These are phyloP conservation scores for Eurytoma californica DNA, from an alignment of 2,888 invertebrate genomes.

Conservation along the genomic window DNA sequence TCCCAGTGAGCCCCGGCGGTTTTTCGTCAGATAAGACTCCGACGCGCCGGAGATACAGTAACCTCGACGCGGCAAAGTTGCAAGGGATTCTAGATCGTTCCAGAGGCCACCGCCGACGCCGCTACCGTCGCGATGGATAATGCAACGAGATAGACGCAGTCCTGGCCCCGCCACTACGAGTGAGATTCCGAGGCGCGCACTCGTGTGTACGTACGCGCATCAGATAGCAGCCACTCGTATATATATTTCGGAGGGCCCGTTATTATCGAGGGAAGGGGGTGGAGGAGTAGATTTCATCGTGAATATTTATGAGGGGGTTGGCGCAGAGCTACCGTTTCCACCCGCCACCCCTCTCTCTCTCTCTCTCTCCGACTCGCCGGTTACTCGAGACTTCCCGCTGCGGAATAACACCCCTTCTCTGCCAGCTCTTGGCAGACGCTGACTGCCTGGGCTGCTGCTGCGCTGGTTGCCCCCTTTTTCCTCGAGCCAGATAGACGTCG, in stretches of 20 bases:
- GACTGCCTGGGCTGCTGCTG: too few species aligned
- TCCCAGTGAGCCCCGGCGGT: not conserved
- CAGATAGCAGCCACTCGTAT: slow-evolving; percentile 5
- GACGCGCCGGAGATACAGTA: not conserved
- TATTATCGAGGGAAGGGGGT: slow-evolving; percentile 70
- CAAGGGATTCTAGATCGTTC: not conserved
- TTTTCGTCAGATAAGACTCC: slow-evolving; percentile 29
- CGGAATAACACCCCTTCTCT: slow-evolving; percentile 18
- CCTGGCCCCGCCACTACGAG: slow-evolving; percentile 4
- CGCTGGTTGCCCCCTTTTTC: slow-evolving; percentile 10
- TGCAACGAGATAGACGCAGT: slow-evolving; percentile 13
- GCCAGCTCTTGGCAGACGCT: not conserved
- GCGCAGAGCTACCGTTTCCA: slow-evolving; percentile 22
- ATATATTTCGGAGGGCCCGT: slow-evolving; percentile 64
- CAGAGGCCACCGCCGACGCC: not conserved
- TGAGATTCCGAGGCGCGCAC: not conserved
- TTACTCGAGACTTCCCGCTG: slow-evolving; percentile 31
- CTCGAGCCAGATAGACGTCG: slow-evolving; percentile 32
- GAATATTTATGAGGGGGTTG: slow-evolving; percentile 73
- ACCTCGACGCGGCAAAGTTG: slow-evolving; percentile 16
- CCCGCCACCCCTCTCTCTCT: not conserved
- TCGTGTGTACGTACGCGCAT: not conserved
- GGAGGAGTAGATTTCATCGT: slow-evolving; percentile 71
- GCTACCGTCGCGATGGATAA: slow-evolving; percentile 12
- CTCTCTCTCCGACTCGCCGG: slow-evolving; percentile 49